Evolutionary conservation across 2,888 invertebrate species (phyloP).

Genomic region (Desoria tigrina): DNA sequence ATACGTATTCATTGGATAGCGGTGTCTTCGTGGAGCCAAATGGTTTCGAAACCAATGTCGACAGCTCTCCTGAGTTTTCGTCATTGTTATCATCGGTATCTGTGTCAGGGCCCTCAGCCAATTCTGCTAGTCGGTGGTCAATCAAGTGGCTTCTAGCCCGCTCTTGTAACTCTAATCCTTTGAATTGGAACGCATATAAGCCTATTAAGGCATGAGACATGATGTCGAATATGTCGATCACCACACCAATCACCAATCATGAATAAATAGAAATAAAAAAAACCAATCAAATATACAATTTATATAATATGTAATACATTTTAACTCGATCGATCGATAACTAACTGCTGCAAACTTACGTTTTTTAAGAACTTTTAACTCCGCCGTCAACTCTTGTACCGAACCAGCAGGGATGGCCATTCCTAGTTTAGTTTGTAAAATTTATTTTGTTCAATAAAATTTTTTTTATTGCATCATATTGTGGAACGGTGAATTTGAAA

Average conservation of each 20-base stretch:
- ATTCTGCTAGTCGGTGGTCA: neutral
- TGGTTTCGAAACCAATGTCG: neutral
- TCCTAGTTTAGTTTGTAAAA: no score
- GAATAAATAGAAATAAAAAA: conserved; percentile 5
- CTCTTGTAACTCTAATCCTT: conserved; percentile 31
- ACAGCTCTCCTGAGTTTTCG: neutral
- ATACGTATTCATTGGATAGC: conserved; percentile 15
- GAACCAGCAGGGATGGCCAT: neutral
- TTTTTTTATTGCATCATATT: no score
- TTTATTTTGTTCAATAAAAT: no score
- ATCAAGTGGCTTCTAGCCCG: neutral
- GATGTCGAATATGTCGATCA: neutral
- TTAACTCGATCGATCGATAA: neutral
- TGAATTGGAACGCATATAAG: conserved; percentile 35
- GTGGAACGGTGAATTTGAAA: no score
- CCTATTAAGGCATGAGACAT: conserved; percentile 11
- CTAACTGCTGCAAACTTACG: conserved; percentile 21
- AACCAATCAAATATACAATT: neutral
- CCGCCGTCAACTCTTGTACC: conserved; percentile 25
- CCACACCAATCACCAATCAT: no score
- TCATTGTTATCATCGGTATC: neutral
- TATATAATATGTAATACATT: neutral
- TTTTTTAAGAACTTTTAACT: conserved; percentile 33
- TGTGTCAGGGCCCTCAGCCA: neutral
- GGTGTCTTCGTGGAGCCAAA: neutral